phyloP scores from a whole-genome alignment of 2,888 invertebrate species.

The Pyrochroa serraticornis region DNA sequence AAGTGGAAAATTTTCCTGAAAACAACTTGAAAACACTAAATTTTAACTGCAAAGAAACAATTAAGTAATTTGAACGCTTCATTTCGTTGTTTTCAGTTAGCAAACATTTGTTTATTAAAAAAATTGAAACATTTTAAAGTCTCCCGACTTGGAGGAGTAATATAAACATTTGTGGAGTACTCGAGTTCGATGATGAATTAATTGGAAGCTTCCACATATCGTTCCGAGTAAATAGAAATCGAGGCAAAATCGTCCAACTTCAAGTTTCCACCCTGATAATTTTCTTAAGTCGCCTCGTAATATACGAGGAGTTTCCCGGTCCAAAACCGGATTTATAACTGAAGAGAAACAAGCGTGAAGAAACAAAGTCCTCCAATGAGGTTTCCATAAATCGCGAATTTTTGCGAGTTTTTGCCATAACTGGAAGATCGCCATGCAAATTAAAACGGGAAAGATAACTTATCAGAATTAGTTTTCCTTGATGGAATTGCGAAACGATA shows the following conservation, averaged over 20 bases:
- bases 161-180: slow-evolving; percentile 18
- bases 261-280: slow-evolving; percentile 9
- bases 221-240: not conserved
- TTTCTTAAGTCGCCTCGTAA: slow-evolving; percentile 2
- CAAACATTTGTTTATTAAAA: slow-evolving; percentile 6
- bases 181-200: slow-evolving; percentile 6
- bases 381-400: slow-evolving; percentile 1
- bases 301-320: not conserved
- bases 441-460: not conserved
- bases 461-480: not conserved
- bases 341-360: slow-evolving; percentile 7
- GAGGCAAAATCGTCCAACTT: not conserved
- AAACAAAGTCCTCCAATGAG: not conserved
- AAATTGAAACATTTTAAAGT: too few species aligned
- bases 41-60: too few species aligned
- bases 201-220: not conserved
- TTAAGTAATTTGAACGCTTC: too few species aligned
- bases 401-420: not conserved
- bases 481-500: not conserved
- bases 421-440: slow-evolving; percentile 4
- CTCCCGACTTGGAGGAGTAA: too few species aligned
- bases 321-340: slow-evolving; percentile 18
- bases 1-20: not conserved
- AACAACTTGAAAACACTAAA: not conserved
- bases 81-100: too few species aligned